These are phyloP conservation scores for Tenebrio molitor DNA, from an alignment of 1,140 invertebrate genomes.

Conservation along the genomic window DNA sequence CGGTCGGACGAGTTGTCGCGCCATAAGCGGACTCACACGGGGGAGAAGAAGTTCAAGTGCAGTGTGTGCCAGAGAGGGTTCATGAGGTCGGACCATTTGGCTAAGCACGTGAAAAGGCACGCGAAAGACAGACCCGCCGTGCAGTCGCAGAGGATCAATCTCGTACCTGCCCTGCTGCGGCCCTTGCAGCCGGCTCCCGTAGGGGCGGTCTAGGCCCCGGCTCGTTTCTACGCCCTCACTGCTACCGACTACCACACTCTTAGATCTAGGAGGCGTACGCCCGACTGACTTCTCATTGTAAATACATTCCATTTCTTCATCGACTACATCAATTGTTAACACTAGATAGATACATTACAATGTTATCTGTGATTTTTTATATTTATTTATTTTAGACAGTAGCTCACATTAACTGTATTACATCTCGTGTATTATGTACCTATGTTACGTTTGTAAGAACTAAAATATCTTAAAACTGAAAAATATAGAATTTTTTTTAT, in stretches of 20 bases:
- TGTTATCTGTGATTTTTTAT: conserved; percentile 53
- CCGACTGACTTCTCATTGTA: conserved; percentile 45
- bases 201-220: conserved; percentile 4
- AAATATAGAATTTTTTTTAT: conserved; percentile 12
- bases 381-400: conserved; percentile 45
- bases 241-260: background rate
- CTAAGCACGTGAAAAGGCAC: conserved; percentile 92
- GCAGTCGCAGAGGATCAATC: conserved; percentile 47
- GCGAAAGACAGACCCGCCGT: conserved; percentile 71
- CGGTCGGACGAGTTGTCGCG: conserved; percentile 95
- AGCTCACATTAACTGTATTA: conserved; percentile 35
- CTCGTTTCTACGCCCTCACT: background rate
- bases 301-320: conserved; percentile 48
- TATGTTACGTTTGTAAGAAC: background rate
- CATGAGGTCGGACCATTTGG: conserved; percentile 94
- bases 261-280: background rate
- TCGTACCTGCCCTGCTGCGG: conserved; percentile 56
- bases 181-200: conserved; percentile 60
- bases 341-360: conserved; percentile 36
- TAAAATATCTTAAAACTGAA: background rate
- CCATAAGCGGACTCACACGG: conserved; percentile 94
- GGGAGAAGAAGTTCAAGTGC: conserved; percentile 96
- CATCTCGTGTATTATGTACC: conserved; percentile 33
- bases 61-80: conserved; percentile 89
- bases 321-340: background rate